Percentiles rank a stretch among this genome's conserved stretches.
These are phyloP conservation scores for Augochlora pura DNA, from an alignment of 1,140 invertebrate species.

Conservation along the genomic window DNA sequence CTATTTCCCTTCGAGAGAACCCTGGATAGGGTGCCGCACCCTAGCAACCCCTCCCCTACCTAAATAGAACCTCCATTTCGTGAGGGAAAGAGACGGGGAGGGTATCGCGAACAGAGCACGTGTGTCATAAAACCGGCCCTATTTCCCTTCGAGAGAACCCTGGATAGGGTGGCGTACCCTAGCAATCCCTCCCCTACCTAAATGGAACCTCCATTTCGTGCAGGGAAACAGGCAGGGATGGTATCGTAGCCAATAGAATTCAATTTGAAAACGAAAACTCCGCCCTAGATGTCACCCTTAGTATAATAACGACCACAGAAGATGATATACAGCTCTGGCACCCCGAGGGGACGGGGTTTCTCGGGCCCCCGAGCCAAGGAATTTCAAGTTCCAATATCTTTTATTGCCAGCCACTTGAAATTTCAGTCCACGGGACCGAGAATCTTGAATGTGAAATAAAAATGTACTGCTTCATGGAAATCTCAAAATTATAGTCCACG, in stretches of 20 bases:
- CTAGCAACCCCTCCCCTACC: neutral
- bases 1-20: neutral
- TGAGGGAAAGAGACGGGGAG: too few species aligned
- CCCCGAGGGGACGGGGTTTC: too few species aligned
- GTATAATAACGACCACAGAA: neutral
- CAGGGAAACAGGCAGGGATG: neutral
- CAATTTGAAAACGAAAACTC: neutral
- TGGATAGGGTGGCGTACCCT: neutral
- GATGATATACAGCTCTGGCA: too few species aligned
- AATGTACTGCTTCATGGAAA: too few species aligned
- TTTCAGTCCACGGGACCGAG: too few species aligned
- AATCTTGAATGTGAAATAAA: too few species aligned
- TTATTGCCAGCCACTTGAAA: too few species aligned
- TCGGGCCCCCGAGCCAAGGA: too few species aligned
- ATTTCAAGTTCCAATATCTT: too few species aligned
- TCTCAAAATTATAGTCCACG: too few species aligned
- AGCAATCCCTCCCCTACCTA: neutral
- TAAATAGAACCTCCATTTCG: neutral
- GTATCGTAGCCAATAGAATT: conserved; percentile 4
- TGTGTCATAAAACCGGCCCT: neutral
- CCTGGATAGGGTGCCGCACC: neutral
- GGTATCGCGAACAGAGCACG: neutral
- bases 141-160: neutral
- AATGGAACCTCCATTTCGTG: neutral
- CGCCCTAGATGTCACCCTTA: neutral